These are phyloP conservation scores for Lathronympha strigana DNA, from an alignment of 2,888 invertebrate genomes.

Conservation along the genomic window DNA sequence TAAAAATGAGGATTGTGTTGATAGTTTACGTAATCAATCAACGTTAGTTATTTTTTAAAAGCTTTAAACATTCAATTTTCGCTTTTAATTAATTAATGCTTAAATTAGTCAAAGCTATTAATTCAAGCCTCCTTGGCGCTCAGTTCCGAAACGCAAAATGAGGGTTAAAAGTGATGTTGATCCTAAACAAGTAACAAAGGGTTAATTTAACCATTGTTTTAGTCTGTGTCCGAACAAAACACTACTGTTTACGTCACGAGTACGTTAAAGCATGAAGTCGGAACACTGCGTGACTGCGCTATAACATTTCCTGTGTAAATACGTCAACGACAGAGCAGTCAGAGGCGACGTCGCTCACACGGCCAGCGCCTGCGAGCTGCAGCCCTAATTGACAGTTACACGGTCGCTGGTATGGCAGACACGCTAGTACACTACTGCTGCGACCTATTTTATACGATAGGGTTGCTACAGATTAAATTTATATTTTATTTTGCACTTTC, in stretches of 20 bases:
- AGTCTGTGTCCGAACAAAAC: neutral
- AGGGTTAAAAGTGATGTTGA: no score
- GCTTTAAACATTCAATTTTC: no score
- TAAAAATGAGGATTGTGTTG: no score
- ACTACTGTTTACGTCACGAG: neutral
- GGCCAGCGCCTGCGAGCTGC: slow-evolving; percentile 43
- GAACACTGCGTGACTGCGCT: neutral
- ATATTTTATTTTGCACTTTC: slow-evolving; percentile 7
- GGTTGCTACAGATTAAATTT: slow-evolving; percentile 20
- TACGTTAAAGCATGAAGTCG: slow-evolving; percentile 3
- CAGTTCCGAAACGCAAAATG: no score
- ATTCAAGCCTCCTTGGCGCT: no score
- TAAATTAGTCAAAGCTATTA: no score
- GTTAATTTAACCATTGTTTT: no score
- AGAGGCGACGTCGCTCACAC: slow-evolving; percentile 32
- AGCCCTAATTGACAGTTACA: slow-evolving; percentile 52
- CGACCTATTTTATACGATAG: slow-evolving; percentile 33
- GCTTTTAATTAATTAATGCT: no score
- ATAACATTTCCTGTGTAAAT: slow-evolving; percentile 36
- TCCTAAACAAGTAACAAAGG: no score
- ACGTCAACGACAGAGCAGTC: slow-evolving; percentile 33
- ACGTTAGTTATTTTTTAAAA: no score
- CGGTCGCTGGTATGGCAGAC: slow-evolving; percentile 44
- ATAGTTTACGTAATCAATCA: no score
- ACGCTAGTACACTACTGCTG: slow-evolving; percentile 40